Evolutionary conservation across 2,113 vertebrate genomes (phyloP).

Genomic region (Puffinus mauretanicus): DNA sequence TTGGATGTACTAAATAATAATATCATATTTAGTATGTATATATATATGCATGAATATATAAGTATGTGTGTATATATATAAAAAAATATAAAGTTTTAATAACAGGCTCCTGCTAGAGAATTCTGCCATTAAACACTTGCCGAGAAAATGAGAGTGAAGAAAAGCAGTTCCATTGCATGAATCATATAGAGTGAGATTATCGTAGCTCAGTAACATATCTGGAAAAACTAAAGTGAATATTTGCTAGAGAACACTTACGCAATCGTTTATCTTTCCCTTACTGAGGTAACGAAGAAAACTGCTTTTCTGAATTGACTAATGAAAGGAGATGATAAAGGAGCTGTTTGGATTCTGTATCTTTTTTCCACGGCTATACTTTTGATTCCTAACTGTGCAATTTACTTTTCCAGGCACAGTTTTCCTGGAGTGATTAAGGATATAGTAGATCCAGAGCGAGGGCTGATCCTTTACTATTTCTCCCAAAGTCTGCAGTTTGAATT

Average conservation of each 20-base stretch:
- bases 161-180: not conserved
- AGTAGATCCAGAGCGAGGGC: not conserved
- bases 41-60: not conserved
- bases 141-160: not conserved
- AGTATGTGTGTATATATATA: not conserved
- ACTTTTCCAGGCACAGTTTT: not conserved
- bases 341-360: not conserved
- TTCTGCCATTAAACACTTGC: not conserved
- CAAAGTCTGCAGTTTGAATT: conserved; percentile 12
- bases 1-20: not conserved
- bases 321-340: not conserved
- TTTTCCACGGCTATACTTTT: not conserved
- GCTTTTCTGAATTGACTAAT: not conserved
- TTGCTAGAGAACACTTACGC: not conserved
- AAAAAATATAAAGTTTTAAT: not conserved
- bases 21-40: not conserved
- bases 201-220: not conserved
- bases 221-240: not conserved
- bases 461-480: not conserved
- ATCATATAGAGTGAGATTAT: not conserved
- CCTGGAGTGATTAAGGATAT: not conserved
- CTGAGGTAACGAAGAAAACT: not conserved
- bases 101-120: not conserved
- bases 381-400: not conserved
- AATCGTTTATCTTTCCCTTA: not conserved